A percentile compares a stretch with the other conserved stretches of the same genome.
Evolutionary conservation across 2,888 invertebrate genomes (phyloP).

Genomic region (Scotopteryx bipunctaria): DNA sequence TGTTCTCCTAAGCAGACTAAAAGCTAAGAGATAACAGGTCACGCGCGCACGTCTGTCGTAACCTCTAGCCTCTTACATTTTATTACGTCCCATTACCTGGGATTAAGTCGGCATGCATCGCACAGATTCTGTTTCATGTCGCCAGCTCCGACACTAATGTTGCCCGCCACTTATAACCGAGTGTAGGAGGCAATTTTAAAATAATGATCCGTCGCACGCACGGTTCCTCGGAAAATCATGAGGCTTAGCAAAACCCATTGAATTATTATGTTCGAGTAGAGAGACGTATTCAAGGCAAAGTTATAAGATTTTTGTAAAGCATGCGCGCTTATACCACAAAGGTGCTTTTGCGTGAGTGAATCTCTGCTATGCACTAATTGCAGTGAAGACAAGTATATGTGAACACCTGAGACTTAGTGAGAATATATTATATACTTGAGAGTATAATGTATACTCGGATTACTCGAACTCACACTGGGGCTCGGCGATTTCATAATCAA

Average conservation of each 20-base stretch:
- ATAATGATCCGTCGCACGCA: slow-evolving; percentile 46
- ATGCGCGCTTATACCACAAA: slow-evolving; percentile 17
- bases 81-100: slow-evolving; percentile 77
- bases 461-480: slow-evolving; percentile 52
- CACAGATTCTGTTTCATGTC: slow-evolving; percentile 67
- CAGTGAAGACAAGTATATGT: slow-evolving; percentile 39
- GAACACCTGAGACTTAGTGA: slow-evolving; percentile 24
- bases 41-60: slow-evolving; percentile 78
- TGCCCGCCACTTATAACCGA: slow-evolving; percentile 52
- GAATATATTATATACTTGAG: slow-evolving; percentile 4
- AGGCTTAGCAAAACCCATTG: slow-evolving; percentile 53
- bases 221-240: slow-evolving; percentile 47
- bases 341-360: slow-evolving; percentile 23
- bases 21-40: slow-evolving; percentile 71
- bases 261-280: slow-evolving; percentile 40
- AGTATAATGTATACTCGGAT: slow-evolving; percentile 29
- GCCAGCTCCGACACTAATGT: slow-evolving; percentile 56
- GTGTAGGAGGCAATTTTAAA: slow-evolving; percentile 55
- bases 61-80: slow-evolving; percentile 77
- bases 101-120: slow-evolving; percentile 75
- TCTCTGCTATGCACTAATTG: slow-evolving; percentile 48
- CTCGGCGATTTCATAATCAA: slow-evolving; percentile 71
- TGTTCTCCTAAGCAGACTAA: slow-evolving; percentile 58
- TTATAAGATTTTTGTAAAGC: slow-evolving; percentile 23
- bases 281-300: slow-evolving; percentile 10